These are phyloP conservation scores for Poecile atricapillus DNA, from an alignment of 2,113 vertebrate genomes.

Conservation along the genomic window DNA sequence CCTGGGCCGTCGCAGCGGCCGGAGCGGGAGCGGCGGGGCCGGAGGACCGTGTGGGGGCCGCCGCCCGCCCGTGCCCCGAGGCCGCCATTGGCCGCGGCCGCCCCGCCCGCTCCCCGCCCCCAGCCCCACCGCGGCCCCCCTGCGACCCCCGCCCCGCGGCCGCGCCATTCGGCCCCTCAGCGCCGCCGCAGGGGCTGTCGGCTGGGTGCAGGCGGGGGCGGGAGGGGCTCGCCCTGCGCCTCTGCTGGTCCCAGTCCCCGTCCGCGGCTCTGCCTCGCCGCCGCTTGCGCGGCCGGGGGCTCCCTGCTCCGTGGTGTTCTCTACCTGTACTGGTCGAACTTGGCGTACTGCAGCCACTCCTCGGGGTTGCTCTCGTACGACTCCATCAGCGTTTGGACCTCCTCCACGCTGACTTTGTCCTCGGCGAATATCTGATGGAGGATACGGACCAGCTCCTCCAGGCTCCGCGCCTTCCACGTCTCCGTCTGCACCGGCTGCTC, in stretches of 20 bases:
- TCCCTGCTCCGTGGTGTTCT: background rate
- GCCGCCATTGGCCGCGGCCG: background rate
- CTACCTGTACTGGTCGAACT: conserved; percentile 91
- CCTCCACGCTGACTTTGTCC: conserved; percentile 83
- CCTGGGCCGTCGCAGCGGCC: too few relatives aligned
- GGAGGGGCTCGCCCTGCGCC: background rate
- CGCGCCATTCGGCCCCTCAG: background rate
- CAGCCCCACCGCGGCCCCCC: too few relatives aligned
- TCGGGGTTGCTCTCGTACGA: conserved; percentile 86
- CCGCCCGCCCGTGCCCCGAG: background rate
- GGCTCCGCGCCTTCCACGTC: conserved; percentile 75
- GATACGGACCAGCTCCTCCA: conserved; percentile 82
- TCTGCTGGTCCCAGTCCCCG: background rate
- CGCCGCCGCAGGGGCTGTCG: background rate
- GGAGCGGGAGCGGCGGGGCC: too few relatives aligned
- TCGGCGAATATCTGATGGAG: conserved; percentile 83
- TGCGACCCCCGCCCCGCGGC: too few relatives aligned
- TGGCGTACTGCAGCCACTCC: conserved; percentile 86
- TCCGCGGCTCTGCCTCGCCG: background rate
- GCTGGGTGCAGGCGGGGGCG: background rate
- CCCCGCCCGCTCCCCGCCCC: too few relatives aligned
- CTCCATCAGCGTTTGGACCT: conserved; percentile 89
- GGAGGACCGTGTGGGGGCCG: background rate
- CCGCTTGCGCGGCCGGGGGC: background rate
- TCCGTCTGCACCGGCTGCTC: conserved; percentile 74